Evolutionary conservation across 2,888 invertebrate genomes (phyloP).

Genomic region (Melanostoma scalare): DNA sequence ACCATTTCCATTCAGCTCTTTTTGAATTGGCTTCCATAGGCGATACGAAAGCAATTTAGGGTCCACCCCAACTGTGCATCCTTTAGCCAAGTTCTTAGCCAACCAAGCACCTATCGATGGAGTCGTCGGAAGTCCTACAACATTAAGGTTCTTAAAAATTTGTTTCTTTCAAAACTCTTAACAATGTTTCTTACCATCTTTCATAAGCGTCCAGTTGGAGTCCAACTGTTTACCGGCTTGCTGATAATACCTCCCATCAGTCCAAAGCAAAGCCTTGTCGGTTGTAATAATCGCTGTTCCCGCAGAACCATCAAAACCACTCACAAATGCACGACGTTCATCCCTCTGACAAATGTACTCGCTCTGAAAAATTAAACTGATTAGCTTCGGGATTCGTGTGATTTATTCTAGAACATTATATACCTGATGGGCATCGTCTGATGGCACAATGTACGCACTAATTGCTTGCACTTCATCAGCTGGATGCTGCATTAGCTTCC

Average conservation of each 20-base stretch:
- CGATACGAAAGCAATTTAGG: constrained; percentile 86
- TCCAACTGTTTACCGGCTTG: constrained; percentile 94
- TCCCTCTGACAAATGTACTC: constrained; percentile 96
- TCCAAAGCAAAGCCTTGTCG: constrained; percentile 93
- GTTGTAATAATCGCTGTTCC: constrained; percentile 94
- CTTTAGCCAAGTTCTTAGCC: constrained; percentile 84
- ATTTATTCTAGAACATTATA: constrained; percentile 73
- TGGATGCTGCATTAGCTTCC: constrained; percentile 77
- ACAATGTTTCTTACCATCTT: constrained; percentile 83
- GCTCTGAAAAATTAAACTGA: constrained; percentile 78
- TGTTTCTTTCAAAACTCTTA: neutral
- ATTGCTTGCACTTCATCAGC: constrained; percentile 79
- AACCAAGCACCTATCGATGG: constrained; percentile 86
- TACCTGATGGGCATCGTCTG: constrained; percentile 87
- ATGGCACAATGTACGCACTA: constrained; percentile 89
- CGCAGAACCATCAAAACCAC: constrained; percentile 91
- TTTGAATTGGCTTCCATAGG: constrained; percentile 84
- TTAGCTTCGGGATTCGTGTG: constrained; percentile 57
- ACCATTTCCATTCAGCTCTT: constrained; percentile 83
- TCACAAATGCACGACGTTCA: constrained; percentile 91
- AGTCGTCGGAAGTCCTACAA: constrained; percentile 81
- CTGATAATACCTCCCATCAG: constrained; percentile 97
- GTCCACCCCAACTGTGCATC: constrained; percentile 89
- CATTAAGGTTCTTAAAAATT: neutral
- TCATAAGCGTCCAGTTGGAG: constrained; percentile 94